These are phyloP conservation scores for Luperina testacea DNA, from an alignment of 2,888 invertebrate genomes.

Conservation along the genomic window DNA sequence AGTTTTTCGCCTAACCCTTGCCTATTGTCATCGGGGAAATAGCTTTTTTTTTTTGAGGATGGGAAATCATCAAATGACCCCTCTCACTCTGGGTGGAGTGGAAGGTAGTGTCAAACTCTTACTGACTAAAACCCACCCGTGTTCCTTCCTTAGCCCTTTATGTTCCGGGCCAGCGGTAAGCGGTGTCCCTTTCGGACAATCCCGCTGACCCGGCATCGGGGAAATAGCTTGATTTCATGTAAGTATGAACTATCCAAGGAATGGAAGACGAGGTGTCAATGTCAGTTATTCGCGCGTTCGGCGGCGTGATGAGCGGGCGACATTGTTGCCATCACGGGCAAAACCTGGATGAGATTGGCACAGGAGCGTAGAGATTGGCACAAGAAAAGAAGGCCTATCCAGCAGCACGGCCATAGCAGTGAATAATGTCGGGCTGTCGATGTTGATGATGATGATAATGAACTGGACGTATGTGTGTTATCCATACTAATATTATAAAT, in stretches of 20 bases:
- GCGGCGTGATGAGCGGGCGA: background rate
- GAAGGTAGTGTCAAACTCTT: too few species aligned
- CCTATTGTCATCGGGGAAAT: background rate
- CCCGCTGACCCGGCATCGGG: too few species aligned
- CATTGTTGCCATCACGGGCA: background rate
- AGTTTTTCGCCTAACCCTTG: background rate
- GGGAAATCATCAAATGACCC: too few species aligned
- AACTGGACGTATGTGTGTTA: background rate
- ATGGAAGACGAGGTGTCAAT: too few species aligned
- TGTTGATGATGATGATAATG: background rate
- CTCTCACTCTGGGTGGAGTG: too few species aligned
- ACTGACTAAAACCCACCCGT: too few species aligned
- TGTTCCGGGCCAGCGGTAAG: too few species aligned
- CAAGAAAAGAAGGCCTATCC: background rate
- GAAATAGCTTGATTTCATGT: background rate
- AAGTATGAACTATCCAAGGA: background rate
- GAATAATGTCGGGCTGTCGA: background rate
- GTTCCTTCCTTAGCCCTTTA: too few species aligned
- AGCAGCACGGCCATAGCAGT: background rate
- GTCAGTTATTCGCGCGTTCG: too few species aligned
- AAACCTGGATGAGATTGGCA: background rate
- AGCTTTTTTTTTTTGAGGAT: too few species aligned
- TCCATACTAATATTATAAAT: too few species aligned
- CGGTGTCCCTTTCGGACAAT: too few species aligned
- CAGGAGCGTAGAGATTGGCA: background rate